These are phyloP conservation scores for Tethea ocularis DNA, from an alignment of 2,888 invertebrate species.

Conservation along the genomic window DNA sequence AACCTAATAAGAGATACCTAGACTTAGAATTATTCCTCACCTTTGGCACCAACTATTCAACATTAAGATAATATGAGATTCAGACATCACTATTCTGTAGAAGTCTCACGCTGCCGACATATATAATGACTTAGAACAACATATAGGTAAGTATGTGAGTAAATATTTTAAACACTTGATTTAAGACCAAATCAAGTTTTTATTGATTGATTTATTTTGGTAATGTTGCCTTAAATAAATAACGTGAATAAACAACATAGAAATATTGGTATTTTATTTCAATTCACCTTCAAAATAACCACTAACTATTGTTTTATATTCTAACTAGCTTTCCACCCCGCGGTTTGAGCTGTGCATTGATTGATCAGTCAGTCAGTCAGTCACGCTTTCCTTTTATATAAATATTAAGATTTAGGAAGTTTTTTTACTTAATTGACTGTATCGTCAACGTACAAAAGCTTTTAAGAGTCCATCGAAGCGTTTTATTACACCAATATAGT, in stretches of 20 bases:
- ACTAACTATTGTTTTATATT: too few relatives aligned
- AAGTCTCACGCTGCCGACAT: not conserved
- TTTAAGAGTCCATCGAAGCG: too few relatives aligned
- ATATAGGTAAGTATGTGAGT: not conserved
- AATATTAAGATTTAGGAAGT: too few relatives aligned
- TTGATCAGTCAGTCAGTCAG: too few relatives aligned
- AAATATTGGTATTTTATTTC: not conserved
- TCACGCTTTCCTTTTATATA: too few relatives aligned
- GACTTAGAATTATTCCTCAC: not conserved
- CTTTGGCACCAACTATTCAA: not conserved
- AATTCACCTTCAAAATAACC: not conserved
- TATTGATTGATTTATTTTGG: not conserved
- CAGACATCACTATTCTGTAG: not conserved
- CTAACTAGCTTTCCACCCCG: too few relatives aligned
- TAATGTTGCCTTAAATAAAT: not conserved
- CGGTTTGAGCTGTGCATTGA: too few relatives aligned
- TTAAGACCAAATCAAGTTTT: not conserved
- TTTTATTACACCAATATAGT: not conserved
- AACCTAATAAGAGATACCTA: not conserved
- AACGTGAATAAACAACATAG: not conserved
- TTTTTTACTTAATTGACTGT: too few relatives aligned
- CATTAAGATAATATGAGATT: not conserved
- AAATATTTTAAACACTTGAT: not conserved
- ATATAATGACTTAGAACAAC: not conserved
- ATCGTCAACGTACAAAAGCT: too few relatives aligned